Conservation (phyloP, 2,888 invertebrate genomes). For the Netelia virgata region DNA sequence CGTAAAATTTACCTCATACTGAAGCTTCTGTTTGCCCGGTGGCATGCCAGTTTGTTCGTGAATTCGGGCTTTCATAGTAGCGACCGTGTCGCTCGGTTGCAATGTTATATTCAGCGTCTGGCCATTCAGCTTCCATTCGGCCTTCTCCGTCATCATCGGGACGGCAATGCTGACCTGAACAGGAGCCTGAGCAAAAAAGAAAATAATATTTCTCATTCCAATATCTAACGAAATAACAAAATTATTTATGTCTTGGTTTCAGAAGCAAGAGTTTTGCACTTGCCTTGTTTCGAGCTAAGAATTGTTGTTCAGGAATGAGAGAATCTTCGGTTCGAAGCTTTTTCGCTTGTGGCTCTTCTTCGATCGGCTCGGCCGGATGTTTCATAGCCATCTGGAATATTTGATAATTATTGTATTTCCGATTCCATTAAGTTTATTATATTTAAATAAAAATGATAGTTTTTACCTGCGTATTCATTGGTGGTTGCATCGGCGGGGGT, state of each 20-base stretch:
- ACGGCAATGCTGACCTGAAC: slow-evolving; percentile 93
- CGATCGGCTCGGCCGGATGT: slow-evolving; percentile 86
- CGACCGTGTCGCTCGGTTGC: slow-evolving; percentile 92
- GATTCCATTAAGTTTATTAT: neutral
- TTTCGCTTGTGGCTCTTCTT: slow-evolving; percentile 95
- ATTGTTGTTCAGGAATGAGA: slow-evolving; percentile 95
- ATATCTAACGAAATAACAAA: neutral
- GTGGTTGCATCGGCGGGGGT: slow-evolving; percentile 84
- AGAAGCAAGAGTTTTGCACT: slow-evolving; percentile 60
- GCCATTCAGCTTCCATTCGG: slow-evolving; percentile 98
- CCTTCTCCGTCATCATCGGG: slow-evolving; percentile 94
- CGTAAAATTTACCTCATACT: slow-evolving; percentile 91
- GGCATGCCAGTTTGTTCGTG: slow-evolving; percentile 96
- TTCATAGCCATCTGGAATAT: slow-evolving; percentile 85
- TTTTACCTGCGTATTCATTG: slow-evolving; percentile 82
- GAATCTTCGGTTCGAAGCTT: slow-evolving; percentile 96
- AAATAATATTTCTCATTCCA: slow-evolving; percentile 3
- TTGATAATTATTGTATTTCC: neutral
- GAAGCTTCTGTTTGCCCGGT: slow-evolving; percentile 98
- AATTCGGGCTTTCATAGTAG: slow-evolving; percentile 94
- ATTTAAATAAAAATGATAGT: slow-evolving; percentile 4
- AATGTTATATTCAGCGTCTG: slow-evolving; percentile 93
- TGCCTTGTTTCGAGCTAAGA: slow-evolving; percentile 89
- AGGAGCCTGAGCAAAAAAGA: slow-evolving; percentile 86
- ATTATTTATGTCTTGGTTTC: neutral